phyloP scores from a whole-genome alignment of 2,888 invertebrate genomes.

The Lucinisca nassula region DNA sequence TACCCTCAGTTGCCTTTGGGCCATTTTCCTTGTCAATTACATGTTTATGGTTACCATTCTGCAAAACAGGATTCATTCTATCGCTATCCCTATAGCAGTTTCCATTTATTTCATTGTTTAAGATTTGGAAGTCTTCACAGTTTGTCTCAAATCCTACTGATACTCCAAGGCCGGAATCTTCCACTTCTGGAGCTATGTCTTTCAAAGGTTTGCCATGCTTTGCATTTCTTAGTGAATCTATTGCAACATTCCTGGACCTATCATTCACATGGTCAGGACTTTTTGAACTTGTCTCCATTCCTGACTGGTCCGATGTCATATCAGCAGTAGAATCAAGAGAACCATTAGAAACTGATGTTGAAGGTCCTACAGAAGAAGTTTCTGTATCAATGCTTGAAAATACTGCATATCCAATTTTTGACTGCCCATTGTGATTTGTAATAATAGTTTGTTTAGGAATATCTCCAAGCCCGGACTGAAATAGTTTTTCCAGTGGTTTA shows the following conservation, averaged over 20 bases:
- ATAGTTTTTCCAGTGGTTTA: background rate
- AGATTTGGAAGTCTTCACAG: background rate
- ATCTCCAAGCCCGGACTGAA: background rate
- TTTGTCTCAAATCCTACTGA: background rate
- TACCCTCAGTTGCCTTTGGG: too few relatives aligned
- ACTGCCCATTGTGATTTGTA: background rate
- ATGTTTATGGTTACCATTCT: too few relatives aligned
- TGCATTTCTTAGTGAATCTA: conserved; percentile 46
- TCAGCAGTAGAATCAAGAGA: conserved; percentile 56
- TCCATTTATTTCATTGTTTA: background rate
- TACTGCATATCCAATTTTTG: conserved; percentile 44
- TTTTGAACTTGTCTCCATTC: background rate
- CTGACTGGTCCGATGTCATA: conserved; percentile 41
- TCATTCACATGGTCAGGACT: conserved; percentile 37
- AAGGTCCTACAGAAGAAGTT: conserved; percentile 49
- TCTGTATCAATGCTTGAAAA: conserved; percentile 66
- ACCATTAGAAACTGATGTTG: conserved; percentile 57
- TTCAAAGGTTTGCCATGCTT: conserved; percentile 8
- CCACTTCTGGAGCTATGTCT: background rate
- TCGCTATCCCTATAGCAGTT: background rate
- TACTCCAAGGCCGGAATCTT: conserved; percentile 3
- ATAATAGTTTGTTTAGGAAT: background rate
- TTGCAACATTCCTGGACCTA: conserved; percentile 60
- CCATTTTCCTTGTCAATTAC: too few relatives aligned
- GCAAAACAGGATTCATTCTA: background rate